phyloP scores from a whole-genome alignment of 1,140 invertebrate genomes.

The Drosophila dunni region DNA sequence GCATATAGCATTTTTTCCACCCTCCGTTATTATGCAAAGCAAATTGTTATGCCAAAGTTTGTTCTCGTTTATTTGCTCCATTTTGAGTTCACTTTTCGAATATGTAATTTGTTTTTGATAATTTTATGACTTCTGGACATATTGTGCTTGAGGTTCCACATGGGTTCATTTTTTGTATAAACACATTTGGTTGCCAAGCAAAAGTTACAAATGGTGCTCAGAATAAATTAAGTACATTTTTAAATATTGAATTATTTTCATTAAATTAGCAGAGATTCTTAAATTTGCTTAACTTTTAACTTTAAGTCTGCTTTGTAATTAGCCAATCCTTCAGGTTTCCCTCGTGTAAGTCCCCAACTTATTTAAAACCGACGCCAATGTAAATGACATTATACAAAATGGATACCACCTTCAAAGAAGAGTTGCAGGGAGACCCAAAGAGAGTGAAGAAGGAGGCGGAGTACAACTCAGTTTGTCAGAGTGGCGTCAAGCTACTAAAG shows the following conservation, averaged over 20 bases:
- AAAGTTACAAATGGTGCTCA: no score
- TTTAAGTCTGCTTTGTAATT: not conserved
- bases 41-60: conserved; percentile 61
- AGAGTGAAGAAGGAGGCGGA: not conserved
- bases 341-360: not conserved
- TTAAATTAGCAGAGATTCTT: not conserved
- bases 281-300: no score
- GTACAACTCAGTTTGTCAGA: not conserved
- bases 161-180: not conserved
- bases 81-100: conserved; percentile 21
- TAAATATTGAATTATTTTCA: no score
- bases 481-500: conserved; percentile 49
- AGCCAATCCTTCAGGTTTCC: not conserved
- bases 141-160: conserved; percentile 5
- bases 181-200: no score
- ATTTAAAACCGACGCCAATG: not conserved
- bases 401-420: not conserved
- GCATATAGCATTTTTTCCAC: not conserved
- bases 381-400: conserved; percentile 32
- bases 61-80: conserved; percentile 33
- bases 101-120: conserved; percentile 41
- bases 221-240: no score
- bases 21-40: conserved; percentile 37
- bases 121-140: conserved; percentile 31
- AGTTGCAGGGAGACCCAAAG: no score